Percentiles rank a stretch among this genome's conserved stretches.
phyloP scores from a whole-genome alignment of 2,888 invertebrate genomes.

The Cataglyphis altisquamis region DNA sequence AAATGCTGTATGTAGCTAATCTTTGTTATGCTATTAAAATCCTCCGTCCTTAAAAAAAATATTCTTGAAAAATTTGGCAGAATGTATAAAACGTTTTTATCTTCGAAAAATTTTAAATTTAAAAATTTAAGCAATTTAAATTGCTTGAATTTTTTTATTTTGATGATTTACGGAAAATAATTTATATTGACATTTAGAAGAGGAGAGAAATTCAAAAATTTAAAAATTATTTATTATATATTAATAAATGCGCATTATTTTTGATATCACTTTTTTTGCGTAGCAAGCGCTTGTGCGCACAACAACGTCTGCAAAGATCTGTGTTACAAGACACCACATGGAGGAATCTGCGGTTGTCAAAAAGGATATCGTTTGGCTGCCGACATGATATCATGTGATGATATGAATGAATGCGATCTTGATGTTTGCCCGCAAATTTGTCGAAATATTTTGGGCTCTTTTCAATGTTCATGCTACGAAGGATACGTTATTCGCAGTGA shows the following conservation, averaged over 20 bases:
- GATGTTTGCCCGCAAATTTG: constrained; percentile 90
- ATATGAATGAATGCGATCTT: constrained; percentile 91
- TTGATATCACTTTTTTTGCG: neutral
- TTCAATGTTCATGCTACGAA: constrained; percentile 88
- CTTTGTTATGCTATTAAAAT: neutral
- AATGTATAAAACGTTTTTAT: neutral
- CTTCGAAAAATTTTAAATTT: neutral
- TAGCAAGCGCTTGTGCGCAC: constrained; percentile 86
- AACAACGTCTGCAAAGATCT: constrained; percentile 87
- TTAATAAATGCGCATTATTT: neutral
- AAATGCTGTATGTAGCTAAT: constrained; percentile 87
- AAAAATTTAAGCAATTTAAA: neutral
- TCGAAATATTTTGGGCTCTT: constrained; percentile 88
- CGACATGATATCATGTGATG: constrained; percentile 88
- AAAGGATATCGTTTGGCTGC: constrained; percentile 88
- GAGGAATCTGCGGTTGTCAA: constrained; percentile 90
- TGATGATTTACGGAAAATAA: neutral
- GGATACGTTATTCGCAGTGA: constrained; percentile 89
- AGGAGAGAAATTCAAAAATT: neutral
- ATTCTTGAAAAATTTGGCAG: neutral
- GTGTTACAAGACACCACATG: constrained; percentile 90
- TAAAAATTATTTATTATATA: neutral
- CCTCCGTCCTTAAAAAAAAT: neutral
- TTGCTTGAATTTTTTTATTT: neutral
- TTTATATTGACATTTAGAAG: neutral